Percentiles rank a stretch among this genome's conserved stretches.
phyloP scores from a whole-genome alignment of 2,113 vertebrate genomes.

The Dunckerocampus dactyliophorus region DNA sequence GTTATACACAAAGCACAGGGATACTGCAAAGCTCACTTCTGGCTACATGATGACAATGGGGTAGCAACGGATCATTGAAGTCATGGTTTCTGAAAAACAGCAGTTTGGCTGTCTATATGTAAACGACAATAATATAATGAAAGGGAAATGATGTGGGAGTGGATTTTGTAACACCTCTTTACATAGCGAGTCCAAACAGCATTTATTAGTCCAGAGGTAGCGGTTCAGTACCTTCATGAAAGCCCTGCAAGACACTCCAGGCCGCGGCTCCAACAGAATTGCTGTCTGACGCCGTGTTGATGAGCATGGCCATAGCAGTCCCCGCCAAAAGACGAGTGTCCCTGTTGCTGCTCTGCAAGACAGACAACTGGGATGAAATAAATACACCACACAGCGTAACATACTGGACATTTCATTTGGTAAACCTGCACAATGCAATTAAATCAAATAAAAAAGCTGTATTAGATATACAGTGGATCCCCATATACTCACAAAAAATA shows the following conservation, averaged over 20 bases:
- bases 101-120: too few species aligned
- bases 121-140: too few species aligned
- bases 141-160: neutral
- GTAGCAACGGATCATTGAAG: too few species aligned
- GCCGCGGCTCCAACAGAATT: conserved; percentile 59
- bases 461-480: too few species aligned
- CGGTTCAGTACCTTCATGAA: conserved; percentile 40
- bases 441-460: neutral
- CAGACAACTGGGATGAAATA: neutral
- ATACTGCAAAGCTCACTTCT: too few species aligned
- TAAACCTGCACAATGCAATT: neutral
- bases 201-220: neutral
- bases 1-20: too few species aligned
- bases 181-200: neutral
- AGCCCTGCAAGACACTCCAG: conserved; percentile 69
- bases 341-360: conserved; percentile 70
- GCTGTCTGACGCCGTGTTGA: conserved; percentile 69
- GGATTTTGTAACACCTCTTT: neutral
- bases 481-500: too few species aligned
- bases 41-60: too few species aligned
- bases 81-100: too few species aligned
- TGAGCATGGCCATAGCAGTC: conserved; percentile 81
- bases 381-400: neutral
- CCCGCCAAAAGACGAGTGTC: conserved; percentile 80
- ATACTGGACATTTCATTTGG: neutral